These are phyloP conservation scores for Zelleria hepariella DNA, from an alignment of 2,888 invertebrate species.

Conservation along the genomic window DNA sequence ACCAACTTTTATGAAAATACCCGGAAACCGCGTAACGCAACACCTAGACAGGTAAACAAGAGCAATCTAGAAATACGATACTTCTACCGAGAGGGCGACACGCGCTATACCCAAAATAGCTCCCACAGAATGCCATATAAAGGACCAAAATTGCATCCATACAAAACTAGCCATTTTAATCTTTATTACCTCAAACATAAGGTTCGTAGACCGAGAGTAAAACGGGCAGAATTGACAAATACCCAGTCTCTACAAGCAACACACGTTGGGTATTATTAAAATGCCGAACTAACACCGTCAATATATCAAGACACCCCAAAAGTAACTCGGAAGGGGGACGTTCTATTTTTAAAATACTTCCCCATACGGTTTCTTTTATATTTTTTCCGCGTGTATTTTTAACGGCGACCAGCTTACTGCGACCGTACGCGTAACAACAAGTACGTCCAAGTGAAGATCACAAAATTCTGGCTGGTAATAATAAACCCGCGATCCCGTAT, in stretches of 20 bases:
- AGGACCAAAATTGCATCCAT: neutral
- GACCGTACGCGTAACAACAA: neutral
- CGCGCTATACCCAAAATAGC: slow-evolving; percentile 64
- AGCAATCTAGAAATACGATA: slow-evolving; percentile 48
- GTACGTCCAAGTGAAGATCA: slow-evolving; percentile 9
- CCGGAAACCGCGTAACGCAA: slow-evolving; percentile 38
- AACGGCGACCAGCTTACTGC: slow-evolving; percentile 23
- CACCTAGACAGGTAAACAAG: slow-evolving; percentile 40
- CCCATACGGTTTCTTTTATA: slow-evolving; percentile 57
- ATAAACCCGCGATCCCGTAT: slow-evolving; percentile 51
- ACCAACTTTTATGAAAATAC: too few relatives aligned
- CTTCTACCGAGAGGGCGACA: slow-evolving; percentile 34
- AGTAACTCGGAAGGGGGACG: slow-evolving; percentile 50
- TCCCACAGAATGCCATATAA: slow-evolving; percentile 50
- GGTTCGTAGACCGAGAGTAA: neutral
- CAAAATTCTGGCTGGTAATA: slow-evolving; percentile 50
- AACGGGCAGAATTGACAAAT: slow-evolving; percentile 49
- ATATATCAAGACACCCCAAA: slow-evolving; percentile 65
- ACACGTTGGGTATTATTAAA: slow-evolving; percentile 68
- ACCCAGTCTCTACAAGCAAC: slow-evolving; percentile 64
- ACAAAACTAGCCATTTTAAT: neutral
- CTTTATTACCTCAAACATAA: neutral
- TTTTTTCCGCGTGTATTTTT: slow-evolving; percentile 66
- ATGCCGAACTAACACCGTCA: slow-evolving; percentile 63
- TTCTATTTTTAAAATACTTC: slow-evolving; percentile 69